Evolutionary conservation across 37 sponge, comb jelly and placozoan genomes (phyloP).

Genomic region (Ephydatia muelleri): DNA sequence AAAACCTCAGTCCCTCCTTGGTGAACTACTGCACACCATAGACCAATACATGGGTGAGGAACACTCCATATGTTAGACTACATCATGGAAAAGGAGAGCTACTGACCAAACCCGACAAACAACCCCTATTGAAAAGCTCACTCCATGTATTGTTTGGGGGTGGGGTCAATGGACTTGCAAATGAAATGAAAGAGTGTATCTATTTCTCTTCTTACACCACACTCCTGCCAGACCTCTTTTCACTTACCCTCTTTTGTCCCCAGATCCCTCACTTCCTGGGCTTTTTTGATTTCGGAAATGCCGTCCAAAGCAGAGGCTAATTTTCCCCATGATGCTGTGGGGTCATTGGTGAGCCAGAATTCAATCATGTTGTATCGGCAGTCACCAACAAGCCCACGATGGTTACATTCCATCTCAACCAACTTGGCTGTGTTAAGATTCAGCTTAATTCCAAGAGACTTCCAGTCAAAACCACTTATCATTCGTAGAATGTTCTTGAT

Average conservation of each 20-base stretch:
- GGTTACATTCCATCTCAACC: neutral
- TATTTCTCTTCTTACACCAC: no score
- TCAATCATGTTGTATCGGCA: neutral
- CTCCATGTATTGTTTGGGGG: no score
- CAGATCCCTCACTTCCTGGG: neutral
- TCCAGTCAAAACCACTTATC: neutral
- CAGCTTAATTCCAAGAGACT: neutral
- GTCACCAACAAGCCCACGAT: neutral
- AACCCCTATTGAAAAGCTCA: no score
- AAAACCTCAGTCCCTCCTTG: no score
- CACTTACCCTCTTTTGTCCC: neutral
- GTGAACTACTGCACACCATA: no score
- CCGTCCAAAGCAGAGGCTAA: neutral
- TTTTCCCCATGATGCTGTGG: neutral
- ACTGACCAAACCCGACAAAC: no score
- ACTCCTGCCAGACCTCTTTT: neutral
- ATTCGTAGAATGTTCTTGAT: neutral
- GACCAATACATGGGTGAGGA: no score
- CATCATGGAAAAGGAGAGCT: no score
- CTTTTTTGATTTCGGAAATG: neutral
- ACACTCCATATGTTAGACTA: no score
- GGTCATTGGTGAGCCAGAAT: neutral
- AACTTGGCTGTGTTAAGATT: neutral
- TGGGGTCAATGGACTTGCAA: no score
- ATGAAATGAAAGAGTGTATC: no score